Evolutionary conservation across 2,888 invertebrate species (phyloP).

Genomic region (Hecatera dysodea): DNA sequence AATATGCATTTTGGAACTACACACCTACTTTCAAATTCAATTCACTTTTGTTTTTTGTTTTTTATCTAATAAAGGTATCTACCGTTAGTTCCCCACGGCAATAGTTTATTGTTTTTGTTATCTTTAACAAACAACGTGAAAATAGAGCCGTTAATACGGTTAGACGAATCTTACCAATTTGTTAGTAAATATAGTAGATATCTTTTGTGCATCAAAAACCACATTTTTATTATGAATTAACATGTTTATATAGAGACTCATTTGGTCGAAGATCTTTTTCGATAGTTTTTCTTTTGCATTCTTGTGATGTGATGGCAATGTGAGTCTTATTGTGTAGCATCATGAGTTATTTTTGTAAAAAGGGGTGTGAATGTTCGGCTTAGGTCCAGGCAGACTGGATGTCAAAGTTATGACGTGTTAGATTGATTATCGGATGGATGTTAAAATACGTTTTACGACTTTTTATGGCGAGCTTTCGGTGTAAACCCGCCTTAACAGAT

Average conservation of each 20-base stretch:
- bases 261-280: conserved; percentile 83
- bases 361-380: conserved; percentile 70
- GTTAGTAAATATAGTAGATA: conserved; percentile 84
- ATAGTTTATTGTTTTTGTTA: conserved; percentile 60
- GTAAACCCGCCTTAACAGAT: conserved; percentile 85
- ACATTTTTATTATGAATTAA: conserved; percentile 89
- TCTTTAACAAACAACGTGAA: conserved; percentile 77
- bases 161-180: conserved; percentile 83
- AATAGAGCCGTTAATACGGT: conserved; percentile 78
- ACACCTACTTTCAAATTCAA: conserved; percentile 55
- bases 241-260: conserved; percentile 89
- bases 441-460: conserved; percentile 91
- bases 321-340: conserved; percentile 60
- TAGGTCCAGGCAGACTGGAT: conserved; percentile 86
- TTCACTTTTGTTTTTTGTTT: conserved; percentile 18
- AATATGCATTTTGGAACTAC: conserved; percentile 41
- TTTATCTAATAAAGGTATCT: conserved; percentile 27
- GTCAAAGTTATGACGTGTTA: conserved; percentile 91
- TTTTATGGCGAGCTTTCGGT: conserved; percentile 88
- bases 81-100: conserved; percentile 24
- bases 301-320: conserved; percentile 55
- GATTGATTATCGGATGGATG: conserved; percentile 91
- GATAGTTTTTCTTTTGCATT: conserved; percentile 80
- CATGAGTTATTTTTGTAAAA: conserved; percentile 69
- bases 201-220: conserved; percentile 79